These are phyloP conservation scores for Diaprepes abbreviatus DNA, from an alignment of 2,888 invertebrate genomes.

Conservation along the genomic window DNA sequence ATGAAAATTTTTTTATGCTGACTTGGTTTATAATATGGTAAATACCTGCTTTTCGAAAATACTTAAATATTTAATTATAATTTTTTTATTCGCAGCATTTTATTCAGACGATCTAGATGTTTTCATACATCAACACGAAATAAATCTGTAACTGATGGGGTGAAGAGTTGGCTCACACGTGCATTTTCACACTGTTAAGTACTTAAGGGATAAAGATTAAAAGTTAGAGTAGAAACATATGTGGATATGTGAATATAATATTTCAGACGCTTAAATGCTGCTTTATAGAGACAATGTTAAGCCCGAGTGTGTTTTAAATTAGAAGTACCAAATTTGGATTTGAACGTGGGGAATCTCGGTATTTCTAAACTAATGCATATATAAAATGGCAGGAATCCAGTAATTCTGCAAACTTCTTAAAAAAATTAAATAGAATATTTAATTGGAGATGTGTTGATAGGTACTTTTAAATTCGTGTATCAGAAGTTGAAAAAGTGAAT, in stretches of 20 bases:
- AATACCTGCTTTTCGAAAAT: no score
- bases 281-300: neutral
- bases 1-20: no score
- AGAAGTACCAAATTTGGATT: constrained; percentile 1
- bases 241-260: constrained; percentile 26
- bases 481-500: no score
- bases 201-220: constrained; percentile 34
- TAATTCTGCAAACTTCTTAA: no score
- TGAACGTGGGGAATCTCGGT: neutral
- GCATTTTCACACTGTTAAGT: constrained; percentile 29
- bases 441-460: no score
- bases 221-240: constrained; percentile 30
- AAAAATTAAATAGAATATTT: no score
- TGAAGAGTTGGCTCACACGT: constrained; percentile 17
- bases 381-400: no score
- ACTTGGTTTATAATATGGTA: no score
- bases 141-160: constrained; percentile 7
- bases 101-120: neutral
- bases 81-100: no score
- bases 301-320: neutral
- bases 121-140: neutral
- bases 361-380: no score
- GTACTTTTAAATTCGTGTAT: no score
- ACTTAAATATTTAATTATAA: no score
- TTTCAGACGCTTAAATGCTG: constrained; percentile 10